Evolutionary conservation across 2,113 vertebrate species (phyloP), one percentile per base, ranked within the genome.

Genomic region (Micronycteris hirsuta): DNA sequence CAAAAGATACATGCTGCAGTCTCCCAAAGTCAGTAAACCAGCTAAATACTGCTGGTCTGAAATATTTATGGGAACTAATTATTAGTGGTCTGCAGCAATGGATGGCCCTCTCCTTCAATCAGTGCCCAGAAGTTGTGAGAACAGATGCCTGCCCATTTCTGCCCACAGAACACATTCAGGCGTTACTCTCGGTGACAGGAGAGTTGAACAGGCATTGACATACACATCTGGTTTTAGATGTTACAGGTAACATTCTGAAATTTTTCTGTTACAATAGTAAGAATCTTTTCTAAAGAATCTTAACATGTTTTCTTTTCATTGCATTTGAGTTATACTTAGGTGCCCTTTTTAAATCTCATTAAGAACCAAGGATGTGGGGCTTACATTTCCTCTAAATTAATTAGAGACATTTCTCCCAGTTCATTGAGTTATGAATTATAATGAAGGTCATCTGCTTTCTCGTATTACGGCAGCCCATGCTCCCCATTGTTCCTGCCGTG

Each of bases 361-460:
- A 88, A 83, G 52, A 95, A 67, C 26, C 71, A 56, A 91, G 41
- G 56, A 63, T 91, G 43, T 78, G 24, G 14, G 33, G 22, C 31
- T 74, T 90, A 70, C 67, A 31, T 70, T 70, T 36, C 61, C 43
- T 82, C 16, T 89, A 63, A 93, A 86, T 80, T 78, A 91, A 88
- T 81, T 77, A 85, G 77, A 68, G 54, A 3, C 16, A 52, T 93
- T 96, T 97, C 19, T 83, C 49, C 81, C 87, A 56, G 74, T 90
- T 65, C 73, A 92, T 26, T 95, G 78, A 94, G 26, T 77, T 65
- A 43, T n/a, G 17, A 73, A 36, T 74, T 58, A 86, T 82, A 77
- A 17, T 61, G 19, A 56, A 54, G 22, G 13, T 80, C 33, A 58
- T 78, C 54, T 86, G 33, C 28, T 96, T 83, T 82, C 36, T 96